Conservation (phyloP, 2,888 invertebrate genomes). For the Agrotis ipsilon region DNA sequence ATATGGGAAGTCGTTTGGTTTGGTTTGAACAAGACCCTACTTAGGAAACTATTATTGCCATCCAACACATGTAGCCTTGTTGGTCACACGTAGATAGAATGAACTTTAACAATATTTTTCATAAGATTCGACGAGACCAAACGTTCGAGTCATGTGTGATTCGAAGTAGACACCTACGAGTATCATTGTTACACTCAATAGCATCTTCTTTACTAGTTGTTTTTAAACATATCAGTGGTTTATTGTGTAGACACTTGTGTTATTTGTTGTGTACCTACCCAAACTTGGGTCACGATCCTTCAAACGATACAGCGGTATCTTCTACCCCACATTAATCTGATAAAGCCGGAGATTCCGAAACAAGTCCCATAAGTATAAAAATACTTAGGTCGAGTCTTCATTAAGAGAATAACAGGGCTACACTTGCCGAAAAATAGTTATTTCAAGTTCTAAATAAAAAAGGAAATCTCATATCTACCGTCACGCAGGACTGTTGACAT, state of each 20-base stretch:
- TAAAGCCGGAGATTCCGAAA: background rate
- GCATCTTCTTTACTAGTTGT: background rate
- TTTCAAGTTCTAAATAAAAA: conserved; percentile 1
- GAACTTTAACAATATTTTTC: too few relatives aligned
- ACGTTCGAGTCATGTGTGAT: too few relatives aligned
- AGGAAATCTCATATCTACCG: background rate
- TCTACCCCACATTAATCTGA: background rate
- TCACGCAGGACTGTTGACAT: background rate
- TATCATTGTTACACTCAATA: conserved; percentile 22
- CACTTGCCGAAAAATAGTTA: background rate
- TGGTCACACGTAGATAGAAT: too few relatives aligned
- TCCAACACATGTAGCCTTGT: too few relatives aligned
- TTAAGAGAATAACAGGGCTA: background rate
- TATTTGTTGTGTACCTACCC: background rate
- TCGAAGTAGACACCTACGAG: background rate
- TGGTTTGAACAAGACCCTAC: too few relatives aligned
- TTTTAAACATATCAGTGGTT: too few relatives aligned
- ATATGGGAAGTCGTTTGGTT: too few relatives aligned
- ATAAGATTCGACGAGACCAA: too few relatives aligned
- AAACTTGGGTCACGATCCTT: conserved; percentile 1
- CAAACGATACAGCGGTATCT: conserved; percentile 5
- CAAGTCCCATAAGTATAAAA: background rate
- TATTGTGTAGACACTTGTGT: background rate
- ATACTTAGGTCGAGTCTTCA: conserved; percentile 9
- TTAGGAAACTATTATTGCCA: too few relatives aligned